These are phyloP conservation scores for Agelastica alni DNA, from an alignment of 2,888 invertebrate genomes.

Conservation along the genomic window DNA sequence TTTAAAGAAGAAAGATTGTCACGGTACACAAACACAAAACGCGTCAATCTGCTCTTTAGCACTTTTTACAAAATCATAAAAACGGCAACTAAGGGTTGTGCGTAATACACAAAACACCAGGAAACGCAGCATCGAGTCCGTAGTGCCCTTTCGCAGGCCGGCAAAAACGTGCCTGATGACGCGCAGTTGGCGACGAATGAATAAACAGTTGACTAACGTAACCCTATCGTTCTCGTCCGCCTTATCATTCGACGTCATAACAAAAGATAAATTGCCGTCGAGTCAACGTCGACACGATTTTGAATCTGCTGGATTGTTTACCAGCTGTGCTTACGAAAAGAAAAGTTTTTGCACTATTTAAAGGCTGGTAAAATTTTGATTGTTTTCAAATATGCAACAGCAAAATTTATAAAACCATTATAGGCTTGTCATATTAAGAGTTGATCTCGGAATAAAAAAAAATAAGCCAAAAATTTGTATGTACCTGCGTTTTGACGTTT, in stretches of 20 bases:
- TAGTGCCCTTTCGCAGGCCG: slow-evolving; percentile 19
- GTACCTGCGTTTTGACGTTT: too few relatives aligned
- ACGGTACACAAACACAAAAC: background rate
- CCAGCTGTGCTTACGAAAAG: too few relatives aligned
- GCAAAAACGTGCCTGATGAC: slow-evolving; percentile 33
- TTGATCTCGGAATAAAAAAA: too few relatives aligned
- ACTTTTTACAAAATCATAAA: slow-evolving; percentile 6
- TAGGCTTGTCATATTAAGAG: too few relatives aligned
- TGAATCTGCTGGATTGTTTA: background rate
- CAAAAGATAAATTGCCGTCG: slow-evolving; percentile 50
- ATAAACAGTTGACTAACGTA: slow-evolving; percentile 39
- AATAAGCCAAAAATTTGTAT: too few relatives aligned
- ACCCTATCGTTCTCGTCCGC: slow-evolving; percentile 32
- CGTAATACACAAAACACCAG: slow-evolving; percentile 4
- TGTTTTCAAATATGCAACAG: too few relatives aligned
- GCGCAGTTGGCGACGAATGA: slow-evolving; percentile 34
- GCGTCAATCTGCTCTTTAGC: slow-evolving; percentile 5
- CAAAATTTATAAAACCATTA: too few relatives aligned
- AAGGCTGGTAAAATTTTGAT: too few relatives aligned
- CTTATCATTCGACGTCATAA: slow-evolving; percentile 49
- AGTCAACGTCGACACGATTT: slow-evolving; percentile 36
- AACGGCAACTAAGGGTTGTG: slow-evolving; percentile 3
- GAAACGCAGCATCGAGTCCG: slow-evolving; percentile 4
- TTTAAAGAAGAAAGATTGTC: background rate
- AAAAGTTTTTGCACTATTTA: too few relatives aligned